Evolutionary conservation across 2,113 vertebrate species (phyloP).

Genomic region (Aphelocoma coerulescens): DNA sequence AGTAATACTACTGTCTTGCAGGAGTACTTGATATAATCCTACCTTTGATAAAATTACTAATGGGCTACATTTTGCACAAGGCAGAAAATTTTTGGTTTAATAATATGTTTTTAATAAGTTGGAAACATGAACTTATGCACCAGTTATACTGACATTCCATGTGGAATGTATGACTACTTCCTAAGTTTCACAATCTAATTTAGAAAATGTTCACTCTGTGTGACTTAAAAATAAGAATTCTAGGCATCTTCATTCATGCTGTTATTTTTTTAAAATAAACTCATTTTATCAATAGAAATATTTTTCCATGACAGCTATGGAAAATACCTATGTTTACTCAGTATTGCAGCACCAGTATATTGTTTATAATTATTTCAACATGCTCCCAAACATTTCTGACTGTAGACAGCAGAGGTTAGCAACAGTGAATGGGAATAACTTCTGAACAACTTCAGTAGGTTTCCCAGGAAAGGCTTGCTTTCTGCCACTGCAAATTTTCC

Average conservation of each 20-base stretch:
- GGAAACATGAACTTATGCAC: background rate
- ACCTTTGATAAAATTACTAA: background rate
- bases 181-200: background rate
- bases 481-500: background rate
- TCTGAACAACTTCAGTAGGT: background rate
- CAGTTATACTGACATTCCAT: background rate
- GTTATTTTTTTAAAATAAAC: background rate
- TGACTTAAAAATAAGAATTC: background rate
- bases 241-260: background rate
- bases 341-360: background rate
- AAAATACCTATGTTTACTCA: background rate
- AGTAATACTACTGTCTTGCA: background rate
- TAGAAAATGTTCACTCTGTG: background rate
- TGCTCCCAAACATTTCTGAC: background rate
- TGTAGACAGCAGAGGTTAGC: background rate
- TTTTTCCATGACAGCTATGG: background rate
- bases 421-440: background rate
- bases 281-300: background rate
- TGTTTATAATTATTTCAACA: background rate
- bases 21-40: background rate
- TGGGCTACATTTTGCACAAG: background rate
- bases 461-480: background rate
- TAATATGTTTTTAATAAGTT: background rate
- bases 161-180: background rate
- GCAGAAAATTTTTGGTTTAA: background rate